Evolutionary conservation across 2,797 vertebrate species (phyloP).

Genomic region (Melanotaenia boesemani): DNA sequence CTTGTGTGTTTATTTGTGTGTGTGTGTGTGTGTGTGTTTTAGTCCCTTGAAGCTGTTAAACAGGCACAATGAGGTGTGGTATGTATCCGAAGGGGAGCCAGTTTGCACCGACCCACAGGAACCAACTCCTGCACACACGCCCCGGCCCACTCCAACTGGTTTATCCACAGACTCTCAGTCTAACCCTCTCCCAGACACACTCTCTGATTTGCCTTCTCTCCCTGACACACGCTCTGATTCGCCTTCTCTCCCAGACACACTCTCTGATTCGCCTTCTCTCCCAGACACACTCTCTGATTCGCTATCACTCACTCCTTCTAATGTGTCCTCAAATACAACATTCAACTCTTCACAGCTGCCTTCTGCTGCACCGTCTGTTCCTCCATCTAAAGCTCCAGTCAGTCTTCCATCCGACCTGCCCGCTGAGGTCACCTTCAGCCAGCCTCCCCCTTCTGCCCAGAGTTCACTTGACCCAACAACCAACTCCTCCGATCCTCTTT

Average conservation of each 20-base stretch:
- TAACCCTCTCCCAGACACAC: constrained; percentile 33
- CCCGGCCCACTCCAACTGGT: constrained; percentile 20
- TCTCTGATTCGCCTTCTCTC: constrained; percentile 14
- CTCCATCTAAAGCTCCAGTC: constrained; percentile 25
- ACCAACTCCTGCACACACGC: constrained; percentile 67
- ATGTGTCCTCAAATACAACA: constrained; percentile 15
- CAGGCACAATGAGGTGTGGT: constrained; percentile 88
- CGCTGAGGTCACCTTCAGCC: constrained; percentile 11
- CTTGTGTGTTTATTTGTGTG: constrained; percentile 13
- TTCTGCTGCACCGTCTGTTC: constrained; percentile 2
- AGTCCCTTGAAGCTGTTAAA: constrained; percentile 84
- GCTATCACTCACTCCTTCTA: constrained; percentile 27
- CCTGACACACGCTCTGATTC: constrained; percentile 39
- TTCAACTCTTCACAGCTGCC: constrained; percentile 33
- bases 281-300: constrained; percentile 43
- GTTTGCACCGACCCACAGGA: constrained; percentile 74
- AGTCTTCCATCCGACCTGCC: constrained; percentile 29
- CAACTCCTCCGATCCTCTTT: constrained; percentile 43
- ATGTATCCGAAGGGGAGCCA: constrained; percentile 73
- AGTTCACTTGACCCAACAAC: constrained; percentile 9
- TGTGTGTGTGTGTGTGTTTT: constrained; percentile 28
- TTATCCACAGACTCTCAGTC: constrained; percentile 16
- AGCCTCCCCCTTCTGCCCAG: constrained; percentile 28
- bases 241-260: background rate
- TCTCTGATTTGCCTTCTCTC: constrained; percentile 28